Evolutionary conservation across 2,888 invertebrate species (phyloP), one percentile per base, ranked within the genome.

Genomic region (Hemaris fuciformis): DNA sequence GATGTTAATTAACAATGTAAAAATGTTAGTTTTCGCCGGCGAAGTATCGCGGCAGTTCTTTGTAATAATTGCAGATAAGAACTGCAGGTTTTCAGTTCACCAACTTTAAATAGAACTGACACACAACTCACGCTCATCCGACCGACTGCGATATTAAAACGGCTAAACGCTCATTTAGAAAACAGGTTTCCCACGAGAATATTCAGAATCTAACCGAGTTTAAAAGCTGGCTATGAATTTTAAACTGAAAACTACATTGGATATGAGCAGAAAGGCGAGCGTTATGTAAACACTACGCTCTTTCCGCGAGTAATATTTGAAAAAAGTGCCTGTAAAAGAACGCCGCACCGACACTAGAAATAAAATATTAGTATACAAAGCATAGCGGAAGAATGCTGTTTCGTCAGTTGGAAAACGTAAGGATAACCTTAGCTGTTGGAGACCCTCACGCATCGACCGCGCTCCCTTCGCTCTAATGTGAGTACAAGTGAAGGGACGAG

Each of bases 211-310:
- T 82, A 86, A 85, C 81, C 72, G 79, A 85, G 83, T 86, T 86
- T 84, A 79, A 87, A 87, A 87, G 82, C 84, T 80, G 71, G 78
- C 80, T 87, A 85, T 88, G 87, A 88, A 88, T 87, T 88, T 88
- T 80, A 84, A 85, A 87, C 83, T 84, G 76, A 77, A 88, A 88
- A 85, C 83, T 88, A 85, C 86, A 85, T 83, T 82, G 81, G 83
- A 85, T 86, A 86, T 83, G 83, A 84, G 84, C 77, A 81, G 81
- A 83, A 83, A 86, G 79, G 84, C 84, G 79, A 83, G 82, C 82
- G 76, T 76, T 82, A 77, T 82, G 84, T 85, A 87, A 86, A 87
- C 81, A 87, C 74, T 69, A 68, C 71, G 76, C 75, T 78, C 77
- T 83, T 83, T 81, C 81, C 76, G 76, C 76, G 75, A 77, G 80